A percentile compares a stretch with the other conserved stretches of the same genome.
These are phyloP conservation scores for Pteromalus puparum DNA, from an alignment of 1,140 invertebrate species.

Conservation along the genomic window DNA sequence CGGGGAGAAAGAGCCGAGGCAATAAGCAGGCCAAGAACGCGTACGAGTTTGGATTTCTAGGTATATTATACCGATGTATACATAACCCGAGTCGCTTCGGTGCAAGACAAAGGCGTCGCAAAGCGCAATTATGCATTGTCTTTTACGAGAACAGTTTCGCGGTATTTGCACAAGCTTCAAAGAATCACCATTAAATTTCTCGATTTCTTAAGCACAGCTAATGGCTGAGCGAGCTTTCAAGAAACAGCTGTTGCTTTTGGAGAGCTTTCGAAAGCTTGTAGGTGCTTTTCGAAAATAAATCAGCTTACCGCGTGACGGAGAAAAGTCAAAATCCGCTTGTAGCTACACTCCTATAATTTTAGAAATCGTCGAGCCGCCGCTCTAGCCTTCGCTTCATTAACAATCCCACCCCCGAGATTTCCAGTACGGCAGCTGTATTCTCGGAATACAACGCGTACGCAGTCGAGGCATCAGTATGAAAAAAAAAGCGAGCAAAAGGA, in stretches of 20 bases:
- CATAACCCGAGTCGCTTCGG: neutral
- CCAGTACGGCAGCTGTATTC: neutral
- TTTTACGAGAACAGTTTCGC: neutral
- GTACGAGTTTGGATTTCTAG: slow-evolving; percentile 36
- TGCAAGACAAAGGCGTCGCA: neutral
- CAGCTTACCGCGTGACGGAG: neutral
- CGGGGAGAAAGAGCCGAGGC: slow-evolving; percentile 7
- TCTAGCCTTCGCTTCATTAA: neutral
- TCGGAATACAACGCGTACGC: neutral
- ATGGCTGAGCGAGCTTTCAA: neutral
- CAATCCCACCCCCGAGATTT: neutral
- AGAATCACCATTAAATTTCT: neutral
- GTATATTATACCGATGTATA: neutral
- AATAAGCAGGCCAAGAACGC: slow-evolving; percentile 18
- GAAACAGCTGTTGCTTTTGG: neutral
- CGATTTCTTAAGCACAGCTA: neutral
- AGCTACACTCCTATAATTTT: neutral
- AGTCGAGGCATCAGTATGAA: too few species aligned
- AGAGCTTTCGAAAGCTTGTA: neutral
- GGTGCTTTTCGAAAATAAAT: neutral
- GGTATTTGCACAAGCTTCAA: neutral
- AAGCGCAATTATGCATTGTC: neutral
- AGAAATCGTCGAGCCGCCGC: neutral
- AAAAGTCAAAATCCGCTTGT: neutral
- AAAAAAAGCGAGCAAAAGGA: neutral